Conservation (phyloP, 2,888 invertebrate species). For the Emmelina monodactyla region DNA sequence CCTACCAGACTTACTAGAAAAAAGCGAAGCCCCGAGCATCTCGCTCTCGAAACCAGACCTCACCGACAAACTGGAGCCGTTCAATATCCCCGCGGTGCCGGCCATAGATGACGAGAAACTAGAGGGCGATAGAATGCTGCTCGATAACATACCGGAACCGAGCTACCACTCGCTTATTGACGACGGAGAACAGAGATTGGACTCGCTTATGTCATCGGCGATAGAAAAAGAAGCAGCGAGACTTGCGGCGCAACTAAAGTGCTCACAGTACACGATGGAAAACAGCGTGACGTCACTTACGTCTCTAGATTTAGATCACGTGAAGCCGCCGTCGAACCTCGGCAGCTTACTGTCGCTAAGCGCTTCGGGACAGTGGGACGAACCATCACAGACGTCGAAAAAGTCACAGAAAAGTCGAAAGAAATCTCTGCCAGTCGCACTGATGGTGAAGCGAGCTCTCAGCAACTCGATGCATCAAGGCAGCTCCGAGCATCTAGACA, state of each 20-base stretch:
- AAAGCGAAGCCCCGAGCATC: conserved; percentile 30
- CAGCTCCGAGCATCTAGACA: conserved; percentile 71
- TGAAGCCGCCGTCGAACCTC: conserved; percentile 80
- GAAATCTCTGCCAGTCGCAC: conserved; percentile 74
- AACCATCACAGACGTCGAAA: conserved; percentile 31
- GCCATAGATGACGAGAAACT: conserved; percentile 19
- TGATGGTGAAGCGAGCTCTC: conserved; percentile 76
- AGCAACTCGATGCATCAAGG: conserved; percentile 62
- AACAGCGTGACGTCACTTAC: conserved; percentile 67
- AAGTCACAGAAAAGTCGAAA: conserved; percentile 63
- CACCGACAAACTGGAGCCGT: conserved; percentile 36
- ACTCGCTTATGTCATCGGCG: conserved; percentile 73
- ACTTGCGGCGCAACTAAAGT: conserved; percentile 55
- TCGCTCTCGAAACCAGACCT: conserved; percentile 41
- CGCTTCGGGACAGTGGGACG: conserved; percentile 60
- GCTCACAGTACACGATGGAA: conserved; percentile 48
- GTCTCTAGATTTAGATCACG: conserved; percentile 74
- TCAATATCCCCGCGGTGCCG: conserved; percentile 24
- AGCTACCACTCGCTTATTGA: conserved; percentile 47
- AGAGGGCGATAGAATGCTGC: conserved; percentile 22
- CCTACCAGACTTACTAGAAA: conserved; percentile 51
- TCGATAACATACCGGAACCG: conserved; percentile 36
- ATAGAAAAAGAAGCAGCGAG: conserved; percentile 81
- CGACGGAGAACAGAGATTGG: conserved; percentile 58
- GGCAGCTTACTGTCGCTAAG: conserved; percentile 70